Base-by-base conservation (phyloP, 2,797 vertebrate species). In the Galago senegalensis region DNA sequence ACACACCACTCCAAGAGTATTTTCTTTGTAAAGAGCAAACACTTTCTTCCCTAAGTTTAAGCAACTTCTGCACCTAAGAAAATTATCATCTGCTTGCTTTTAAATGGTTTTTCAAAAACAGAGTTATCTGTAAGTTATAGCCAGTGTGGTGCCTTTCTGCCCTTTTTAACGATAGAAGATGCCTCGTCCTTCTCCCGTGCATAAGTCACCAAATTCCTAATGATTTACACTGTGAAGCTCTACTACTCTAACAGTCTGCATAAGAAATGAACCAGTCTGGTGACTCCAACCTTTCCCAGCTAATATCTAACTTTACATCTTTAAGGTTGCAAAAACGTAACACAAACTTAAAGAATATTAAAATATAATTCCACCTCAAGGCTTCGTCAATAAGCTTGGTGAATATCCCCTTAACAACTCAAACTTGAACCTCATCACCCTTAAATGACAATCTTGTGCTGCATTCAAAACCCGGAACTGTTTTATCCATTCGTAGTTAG, bases 401-500 rank as follows among this genome's bases (percentile, higher is more conserved):
- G 53, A 94, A 61, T 72, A 82, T 96, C 75, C 65, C 40, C 89
- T 94, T 89, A 88, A 90, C 40, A 93, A 75, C 89, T 93, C 94
- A 95, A 97, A 95, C 95, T 93, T 43, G 56, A 84, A 93, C 56
- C 87, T 82, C 49, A 31, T 72, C 77, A 67, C 82, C 37, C 46
- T 67, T 70, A 93, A 93, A 95, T 87, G 94, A 93, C 94, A 96
- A 90, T 83, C 69, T 94, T 20, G 34, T 6, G 93, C 82, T 83
- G 80, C 77, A 63, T 75, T 92, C 87, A 96, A 96, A 97, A 97
- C 95, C 97, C 97, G 92, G 95, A 97, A 97, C 93, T 97, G 80
- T 61, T 95, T 95, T 84, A 96, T 82, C 93, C 95, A 87, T 81
- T 92, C 34, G 53, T 75, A 93, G 56, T 94, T 96, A 20, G 9